phyloP scores from a whole-genome alignment of 2,113 vertebrate species.

The Austrofundulus limnaeus region DNA sequence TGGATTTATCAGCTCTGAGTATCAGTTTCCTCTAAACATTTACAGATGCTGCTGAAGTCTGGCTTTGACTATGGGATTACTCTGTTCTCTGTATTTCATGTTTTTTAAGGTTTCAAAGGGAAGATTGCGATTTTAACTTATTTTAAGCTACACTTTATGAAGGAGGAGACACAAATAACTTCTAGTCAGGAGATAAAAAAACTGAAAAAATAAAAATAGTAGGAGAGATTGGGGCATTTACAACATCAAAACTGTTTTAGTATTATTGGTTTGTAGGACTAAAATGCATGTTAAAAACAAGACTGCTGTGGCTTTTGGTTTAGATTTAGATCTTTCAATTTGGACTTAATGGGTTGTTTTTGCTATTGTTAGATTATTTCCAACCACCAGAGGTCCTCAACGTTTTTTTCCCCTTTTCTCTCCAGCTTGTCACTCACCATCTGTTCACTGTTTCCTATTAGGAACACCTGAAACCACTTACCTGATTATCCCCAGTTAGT shows the following conservation, averaged over 20 bases:
- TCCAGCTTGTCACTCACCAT: background rate
- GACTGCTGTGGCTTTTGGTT: background rate
- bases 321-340: background rate
- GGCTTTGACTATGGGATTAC: constrained; percentile 17
- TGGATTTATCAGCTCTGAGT: constrained; percentile 34
- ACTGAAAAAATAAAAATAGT: too few relatives aligned
- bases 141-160: background rate
- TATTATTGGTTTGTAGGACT: background rate
- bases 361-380: background rate
- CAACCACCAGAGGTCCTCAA: background rate
- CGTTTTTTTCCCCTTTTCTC: background rate
- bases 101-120: constrained; percentile 16
- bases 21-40: constrained; percentile 52
- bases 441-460: background rate
- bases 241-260: too few relatives aligned
- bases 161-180: background rate
- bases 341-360: background rate
- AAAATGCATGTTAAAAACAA: background rate
- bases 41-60: constrained; percentile 45
- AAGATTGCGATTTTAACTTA: constrained; percentile 9
- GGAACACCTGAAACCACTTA: constrained; percentile 1
- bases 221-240: background rate
- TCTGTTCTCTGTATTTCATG: constrained; percentile 20
- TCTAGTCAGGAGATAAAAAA: background rate
- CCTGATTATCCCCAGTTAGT: constrained; percentile 5